Conservation (phyloP, 2,888 invertebrate species). For the Muscina levida region DNA sequence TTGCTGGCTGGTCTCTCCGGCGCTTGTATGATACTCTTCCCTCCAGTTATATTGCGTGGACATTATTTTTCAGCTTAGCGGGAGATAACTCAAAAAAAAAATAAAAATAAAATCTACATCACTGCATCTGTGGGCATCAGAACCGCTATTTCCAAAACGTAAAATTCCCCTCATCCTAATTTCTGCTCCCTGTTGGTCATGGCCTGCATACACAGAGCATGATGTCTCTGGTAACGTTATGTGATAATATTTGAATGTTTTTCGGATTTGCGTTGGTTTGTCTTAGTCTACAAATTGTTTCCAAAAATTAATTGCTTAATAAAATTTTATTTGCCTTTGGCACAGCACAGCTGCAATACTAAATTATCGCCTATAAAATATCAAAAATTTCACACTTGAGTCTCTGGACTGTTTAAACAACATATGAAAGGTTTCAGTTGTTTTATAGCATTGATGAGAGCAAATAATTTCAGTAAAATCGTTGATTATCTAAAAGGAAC, state of each 20-base stretch:
- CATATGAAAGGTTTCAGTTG: too few relatives aligned
- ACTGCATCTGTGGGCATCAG: constrained; percentile 3
- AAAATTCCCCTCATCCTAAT: too few relatives aligned
- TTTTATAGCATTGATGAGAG: too few relatives aligned
- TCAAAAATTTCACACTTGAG: constrained; percentile 51
- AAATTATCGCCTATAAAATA: constrained; percentile 56
- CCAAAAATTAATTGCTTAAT: constrained; percentile 51
- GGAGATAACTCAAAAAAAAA: constrained; percentile 36
- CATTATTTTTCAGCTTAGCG: constrained; percentile 33
- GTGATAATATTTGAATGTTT: constrained; percentile 30
- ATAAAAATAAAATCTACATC: constrained; percentile 37
- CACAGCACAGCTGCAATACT: constrained; percentile 49
- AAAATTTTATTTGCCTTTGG: constrained; percentile 54
- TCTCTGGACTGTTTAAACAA: too few relatives aligned
- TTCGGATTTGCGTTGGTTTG: constrained; percentile 11
- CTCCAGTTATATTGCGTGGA: not conserved
- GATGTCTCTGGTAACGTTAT: not conserved
- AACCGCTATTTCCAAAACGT: constrained; percentile 5
- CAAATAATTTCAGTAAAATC: too few relatives aligned
- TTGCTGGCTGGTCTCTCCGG: constrained; percentile 9
- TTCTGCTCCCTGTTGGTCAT: too few relatives aligned
- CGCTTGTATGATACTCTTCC: not conserved
- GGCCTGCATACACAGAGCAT: too few relatives aligned
- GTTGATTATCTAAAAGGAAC: too few relatives aligned
- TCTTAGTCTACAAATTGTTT: constrained; percentile 50